Conservation (phyloP, 2,113 vertebrate genomes). For the Zosterops japonicus region DNA sequence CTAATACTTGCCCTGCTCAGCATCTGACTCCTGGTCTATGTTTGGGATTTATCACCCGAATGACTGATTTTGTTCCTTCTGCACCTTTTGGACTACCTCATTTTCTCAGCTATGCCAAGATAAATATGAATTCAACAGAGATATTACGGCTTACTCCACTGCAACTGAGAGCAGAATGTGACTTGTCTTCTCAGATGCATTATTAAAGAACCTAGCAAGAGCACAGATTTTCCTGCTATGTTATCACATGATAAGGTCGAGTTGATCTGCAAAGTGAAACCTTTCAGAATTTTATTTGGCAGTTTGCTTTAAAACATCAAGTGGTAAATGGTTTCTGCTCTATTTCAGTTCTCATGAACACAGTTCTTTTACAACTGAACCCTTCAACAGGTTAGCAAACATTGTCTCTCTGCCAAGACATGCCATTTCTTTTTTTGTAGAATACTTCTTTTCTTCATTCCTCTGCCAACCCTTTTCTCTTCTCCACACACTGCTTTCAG, state of each 20-base stretch:
- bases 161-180: constrained; percentile 48
- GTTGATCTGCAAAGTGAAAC: constrained; percentile 65
- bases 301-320: constrained; percentile 69
- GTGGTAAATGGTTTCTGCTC: constrained; percentile 57
- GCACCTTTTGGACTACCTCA: constrained; percentile 14
- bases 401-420: constrained; percentile 64
- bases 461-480: constrained; percentile 51
- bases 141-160: not conserved
- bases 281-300: constrained; percentile 70
- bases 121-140: constrained; percentile 38
- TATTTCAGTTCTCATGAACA: constrained; percentile 64
- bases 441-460: constrained; percentile 65
- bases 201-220: constrained; percentile 55
- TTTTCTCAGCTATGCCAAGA: constrained; percentile 30
- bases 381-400: constrained; percentile 66
- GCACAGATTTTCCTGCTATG: constrained; percentile 60
- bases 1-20: not conserved
- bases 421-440: constrained; percentile 61
- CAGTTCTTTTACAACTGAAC: constrained; percentile 51
- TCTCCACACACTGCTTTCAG: constrained; percentile 32
- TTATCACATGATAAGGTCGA: constrained; percentile 66
- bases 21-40: not conserved
- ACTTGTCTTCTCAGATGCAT: constrained; percentile 37
- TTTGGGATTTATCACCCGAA: not conserved
- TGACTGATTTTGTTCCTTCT: constrained; percentile 4